A percentile compares a stretch with the other conserved stretches of the same genome.
Conservation (phyloP, 2,888 invertebrate genomes). For the Eristalis intricaria region DNA sequence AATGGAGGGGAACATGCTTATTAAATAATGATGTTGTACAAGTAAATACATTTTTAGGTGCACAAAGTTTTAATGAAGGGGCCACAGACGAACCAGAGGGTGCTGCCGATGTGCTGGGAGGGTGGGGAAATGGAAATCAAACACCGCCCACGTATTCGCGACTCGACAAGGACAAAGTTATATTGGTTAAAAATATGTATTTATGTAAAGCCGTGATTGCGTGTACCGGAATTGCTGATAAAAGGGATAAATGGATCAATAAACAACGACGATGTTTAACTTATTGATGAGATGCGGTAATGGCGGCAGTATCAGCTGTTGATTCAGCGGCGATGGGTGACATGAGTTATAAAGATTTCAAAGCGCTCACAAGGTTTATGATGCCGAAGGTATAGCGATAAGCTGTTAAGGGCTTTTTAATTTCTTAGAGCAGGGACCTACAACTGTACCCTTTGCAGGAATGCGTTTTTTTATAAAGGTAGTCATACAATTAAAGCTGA, state of each 20-base stretch:
- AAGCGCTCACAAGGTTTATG: no score
- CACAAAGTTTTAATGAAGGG: conserved; percentile 62
- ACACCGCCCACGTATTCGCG: conserved; percentile 3
- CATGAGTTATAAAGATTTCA: background rate
- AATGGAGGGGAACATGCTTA: conserved; percentile 48
- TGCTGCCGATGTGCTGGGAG: background rate
- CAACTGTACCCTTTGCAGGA: no score
- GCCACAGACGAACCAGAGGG: conserved; percentile 9
- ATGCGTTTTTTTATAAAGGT: no score
- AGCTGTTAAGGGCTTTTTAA: no score
- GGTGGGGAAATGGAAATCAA: background rate
- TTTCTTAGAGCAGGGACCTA: no score
- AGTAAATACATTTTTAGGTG: conserved; percentile 40
- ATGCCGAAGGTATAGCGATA: no score
- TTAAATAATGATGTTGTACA: conserved; percentile 65
- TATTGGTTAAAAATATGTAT: background rate
- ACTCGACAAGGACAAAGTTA: background rate
- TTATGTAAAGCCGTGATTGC: background rate
- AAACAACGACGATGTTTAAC: background rate
- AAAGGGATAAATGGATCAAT: background rate
- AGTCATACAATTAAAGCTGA: no score
- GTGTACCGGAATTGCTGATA: background rate
- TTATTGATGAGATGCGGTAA: conserved; percentile 24
- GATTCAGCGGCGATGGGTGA: background rate
- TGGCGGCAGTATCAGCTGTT: background rate